These are phyloP conservation scores for Congeria kusceri DNA, from an alignment of 2,888 invertebrate species.

Conservation along the genomic window DNA sequence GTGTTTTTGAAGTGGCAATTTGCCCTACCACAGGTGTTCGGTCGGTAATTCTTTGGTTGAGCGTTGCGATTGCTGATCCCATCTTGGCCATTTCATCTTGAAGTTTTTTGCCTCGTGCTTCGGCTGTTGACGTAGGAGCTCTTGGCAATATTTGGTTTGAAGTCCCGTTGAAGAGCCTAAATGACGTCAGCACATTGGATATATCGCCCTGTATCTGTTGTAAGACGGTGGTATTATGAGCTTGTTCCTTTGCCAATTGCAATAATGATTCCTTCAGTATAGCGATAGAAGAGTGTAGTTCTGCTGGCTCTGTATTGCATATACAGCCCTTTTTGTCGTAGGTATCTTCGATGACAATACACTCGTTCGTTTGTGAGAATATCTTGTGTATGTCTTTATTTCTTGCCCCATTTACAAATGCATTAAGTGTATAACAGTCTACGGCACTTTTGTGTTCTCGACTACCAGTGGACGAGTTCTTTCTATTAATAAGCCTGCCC, in stretches of 20 bases:
- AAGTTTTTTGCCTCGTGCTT: no score
- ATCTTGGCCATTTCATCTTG: neutral
- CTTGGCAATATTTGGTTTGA: neutral
- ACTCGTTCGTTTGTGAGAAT: neutral
- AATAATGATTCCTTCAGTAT: no score
- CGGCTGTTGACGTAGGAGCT: neutral
- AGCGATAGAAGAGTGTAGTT: no score
- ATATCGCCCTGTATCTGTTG: neutral
- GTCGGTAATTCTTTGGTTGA: neutral
- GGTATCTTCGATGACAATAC: no score
- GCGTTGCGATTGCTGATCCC: neutral
- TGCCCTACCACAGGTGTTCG: neutral
- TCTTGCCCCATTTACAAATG: neutral
- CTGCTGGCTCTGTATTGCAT: no score
- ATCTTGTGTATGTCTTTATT: constrained; percentile 1
- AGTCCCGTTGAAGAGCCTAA: neutral
- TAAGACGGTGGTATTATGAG: no score
- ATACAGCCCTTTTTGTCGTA: no score
- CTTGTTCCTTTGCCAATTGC: no score
- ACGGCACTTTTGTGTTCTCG: neutral
- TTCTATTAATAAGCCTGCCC: constrained; percentile 5
- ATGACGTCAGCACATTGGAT: neutral
- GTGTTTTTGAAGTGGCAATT: no score
- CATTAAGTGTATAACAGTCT: neutral
- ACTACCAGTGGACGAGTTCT: neutral